Evolutionary conservation across 2,797 vertebrate species (phyloP).

Genomic region (Macropodus opercularis): DNA sequence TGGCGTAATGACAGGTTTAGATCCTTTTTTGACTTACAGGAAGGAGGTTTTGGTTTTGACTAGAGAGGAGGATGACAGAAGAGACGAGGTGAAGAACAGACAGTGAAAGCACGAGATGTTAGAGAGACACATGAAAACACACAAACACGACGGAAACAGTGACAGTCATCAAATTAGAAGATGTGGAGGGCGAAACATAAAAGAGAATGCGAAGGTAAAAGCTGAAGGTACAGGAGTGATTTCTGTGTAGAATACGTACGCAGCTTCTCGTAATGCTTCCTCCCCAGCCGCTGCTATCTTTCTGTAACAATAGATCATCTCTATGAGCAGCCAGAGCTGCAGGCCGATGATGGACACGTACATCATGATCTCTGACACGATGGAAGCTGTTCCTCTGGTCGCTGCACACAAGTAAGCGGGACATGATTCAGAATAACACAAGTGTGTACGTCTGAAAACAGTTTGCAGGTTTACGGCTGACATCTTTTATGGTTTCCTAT

Average conservation of each 20-base stretch:
- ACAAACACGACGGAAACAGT: constrained; percentile 41
- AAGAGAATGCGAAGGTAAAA: not conserved
- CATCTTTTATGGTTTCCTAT: not conserved
- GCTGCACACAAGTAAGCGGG: constrained; percentile 64
- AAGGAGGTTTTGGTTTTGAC: constrained; percentile 68
- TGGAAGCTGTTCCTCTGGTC: constrained; percentile 89
- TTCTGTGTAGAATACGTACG: constrained; percentile 79
- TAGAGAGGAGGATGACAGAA: constrained; percentile 52
- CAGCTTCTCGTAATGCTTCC: constrained; percentile 89
- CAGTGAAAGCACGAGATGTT: constrained; percentile 14
- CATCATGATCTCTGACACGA: constrained; percentile 95
- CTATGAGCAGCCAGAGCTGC: constrained; percentile 92
- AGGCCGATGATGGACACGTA: constrained; percentile 93
- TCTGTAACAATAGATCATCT: constrained; percentile 95
- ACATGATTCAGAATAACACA: constrained; percentile 6
- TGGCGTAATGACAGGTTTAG: constrained; percentile 17
- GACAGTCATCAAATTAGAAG: constrained; percentile 18
- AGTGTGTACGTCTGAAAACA: not conserved
- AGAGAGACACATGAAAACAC: constrained; percentile 56
- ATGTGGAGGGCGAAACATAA: not conserved
- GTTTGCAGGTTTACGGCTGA: not conserved
- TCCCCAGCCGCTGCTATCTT: constrained; percentile 90
- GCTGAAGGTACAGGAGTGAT: constrained; percentile 16
- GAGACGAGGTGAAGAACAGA: constrained; percentile 38
- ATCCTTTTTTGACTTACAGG: constrained; percentile 62